Base-by-base conservation (phyloP, 1,140 invertebrate genomes). In the Saxidomus purpurata region DNA sequence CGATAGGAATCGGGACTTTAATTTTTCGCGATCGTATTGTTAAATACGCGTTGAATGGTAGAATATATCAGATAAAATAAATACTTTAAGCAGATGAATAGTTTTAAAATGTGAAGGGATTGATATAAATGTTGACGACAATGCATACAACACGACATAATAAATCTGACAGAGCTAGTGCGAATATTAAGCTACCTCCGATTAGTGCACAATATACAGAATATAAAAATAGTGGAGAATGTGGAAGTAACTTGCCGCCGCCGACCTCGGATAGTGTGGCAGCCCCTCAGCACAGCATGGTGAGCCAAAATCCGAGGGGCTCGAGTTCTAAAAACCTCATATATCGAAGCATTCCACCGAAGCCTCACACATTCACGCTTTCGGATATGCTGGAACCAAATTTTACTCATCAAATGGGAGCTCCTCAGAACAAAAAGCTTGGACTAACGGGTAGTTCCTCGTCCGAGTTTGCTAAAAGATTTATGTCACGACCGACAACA, bases 301-400 rank as follows among this genome's bases (percentile, higher is more conserved):
- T 88, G 31, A 88, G 71, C 71, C 86, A 88, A 19, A 88, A 80
- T 36, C 40, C 34, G 15, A 40, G 61, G n/a, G 71, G 59, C 38
- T 31, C 86, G 11, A 61, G 61, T 40, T 88, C 83, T 1, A 90
- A 91, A 31, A 76, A 71, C 47, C 28, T 85, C n/a, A 92, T 91
- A 22, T 93, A 92, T 82, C 63, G 90, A 8, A 92, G 92, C 79
- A 91, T 93, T 8, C 91, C 92, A 17, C 91, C 92, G 6, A 87
- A 91, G 28, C 92, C 91, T 34, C 90, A 87, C 25, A 87, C 84
- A 69, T 92, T 90, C 83, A 92, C 89, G 8, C 87, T 93, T 28
- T 90, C 91, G 22, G 92, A 93, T 63, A 82, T 61, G 59, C 19
- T 81, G 15, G 89, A 61, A 36, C 31, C 79, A 0, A 43, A 59